Evolutionary conservation across 2,113 vertebrate genomes (phyloP).

Genomic region (Bombycilla garrulus): DNA sequence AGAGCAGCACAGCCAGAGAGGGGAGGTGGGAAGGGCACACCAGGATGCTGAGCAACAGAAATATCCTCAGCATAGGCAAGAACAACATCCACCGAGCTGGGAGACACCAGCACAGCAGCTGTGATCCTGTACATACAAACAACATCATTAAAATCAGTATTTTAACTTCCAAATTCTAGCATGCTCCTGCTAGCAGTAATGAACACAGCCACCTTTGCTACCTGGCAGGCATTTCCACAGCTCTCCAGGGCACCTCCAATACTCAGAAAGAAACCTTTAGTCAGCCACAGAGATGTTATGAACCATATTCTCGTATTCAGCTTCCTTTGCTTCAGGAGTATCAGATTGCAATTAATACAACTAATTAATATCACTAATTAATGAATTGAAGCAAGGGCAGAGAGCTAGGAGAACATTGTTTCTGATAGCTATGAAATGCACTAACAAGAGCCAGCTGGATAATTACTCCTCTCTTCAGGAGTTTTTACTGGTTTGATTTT

Average conservation of each 20-base stretch:
- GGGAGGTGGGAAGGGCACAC: neutral
- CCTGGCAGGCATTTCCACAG: neutral
- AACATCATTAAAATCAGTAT: neutral
- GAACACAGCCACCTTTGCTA: fast-evolving
- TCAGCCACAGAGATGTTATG: neutral
- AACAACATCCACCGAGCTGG: neutral
- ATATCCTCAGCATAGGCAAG: neutral
- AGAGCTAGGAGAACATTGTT: neutral
- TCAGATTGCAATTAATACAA: neutral
- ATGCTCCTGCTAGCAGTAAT: neutral
- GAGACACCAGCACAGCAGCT: neutral
- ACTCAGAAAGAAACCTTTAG: neutral
- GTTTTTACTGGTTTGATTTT: neutral
- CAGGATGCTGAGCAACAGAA: neutral
- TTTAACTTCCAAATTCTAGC: fast-evolving
- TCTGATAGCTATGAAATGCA: neutral
- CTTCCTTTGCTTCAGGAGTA: neutral
- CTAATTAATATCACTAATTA: constrained; percentile 35
- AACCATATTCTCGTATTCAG: neutral
- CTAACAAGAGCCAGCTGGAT: neutral
- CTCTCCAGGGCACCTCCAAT: neutral
- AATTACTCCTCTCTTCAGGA: neutral
- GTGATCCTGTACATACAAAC: neutral
- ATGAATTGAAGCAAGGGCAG: neutral
- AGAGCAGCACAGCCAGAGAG: fast-evolving